A percentile compares a stretch with the other conserved stretches of the same genome.
These are phyloP conservation scores for Malacosoma neustria DNA, from an alignment of 2,888 invertebrate genomes.

Conservation along the genomic window DNA sequence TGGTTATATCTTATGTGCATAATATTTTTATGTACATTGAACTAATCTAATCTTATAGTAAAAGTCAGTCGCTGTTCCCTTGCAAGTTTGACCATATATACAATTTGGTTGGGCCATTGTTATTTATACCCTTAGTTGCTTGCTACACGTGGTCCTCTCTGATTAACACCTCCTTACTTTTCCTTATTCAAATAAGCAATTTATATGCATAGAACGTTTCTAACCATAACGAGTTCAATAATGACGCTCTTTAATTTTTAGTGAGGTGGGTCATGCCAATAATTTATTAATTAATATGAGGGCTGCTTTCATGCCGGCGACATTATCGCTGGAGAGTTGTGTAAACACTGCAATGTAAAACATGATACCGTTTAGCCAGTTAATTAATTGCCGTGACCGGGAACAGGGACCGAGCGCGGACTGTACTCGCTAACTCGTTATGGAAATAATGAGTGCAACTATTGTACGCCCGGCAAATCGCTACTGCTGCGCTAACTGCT, in stretches of 20 bases:
- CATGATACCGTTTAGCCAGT: conserved; percentile 69
- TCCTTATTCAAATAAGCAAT: conserved; percentile 54
- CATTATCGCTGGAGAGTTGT: conserved; percentile 66
- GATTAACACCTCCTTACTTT: conserved; percentile 32
- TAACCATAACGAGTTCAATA: conserved; percentile 51
- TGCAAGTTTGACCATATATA: too few species aligned
- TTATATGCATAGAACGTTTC: conserved; percentile 55
- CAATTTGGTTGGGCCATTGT: not conserved
- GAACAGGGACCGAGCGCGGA: conserved; percentile 36
- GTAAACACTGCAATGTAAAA: conserved; percentile 71
- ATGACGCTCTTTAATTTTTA: conserved; percentile 65
- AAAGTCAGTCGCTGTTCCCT: too few species aligned
- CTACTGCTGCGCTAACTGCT: conserved; percentile 45
- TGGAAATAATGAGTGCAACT: conserved; percentile 64
- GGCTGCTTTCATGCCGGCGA: conserved; percentile 52
- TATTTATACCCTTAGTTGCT: conserved; percentile 1
- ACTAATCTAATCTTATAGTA: too few species aligned
- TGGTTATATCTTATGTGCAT: too few species aligned
- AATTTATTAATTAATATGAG: conserved; percentile 67
- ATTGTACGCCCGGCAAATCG: conserved; percentile 20
- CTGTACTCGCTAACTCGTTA: conserved; percentile 64
- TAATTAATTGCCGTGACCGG: conserved; percentile 68
- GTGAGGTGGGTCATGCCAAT: conserved; percentile 55
- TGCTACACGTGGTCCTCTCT: conserved; percentile 12
- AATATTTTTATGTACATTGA: too few species aligned